A percentile compares a stretch with the other conserved stretches of the same genome.
Conservation (phyloP, 2,888 invertebrate species). For the Sycophila texana region DNA sequence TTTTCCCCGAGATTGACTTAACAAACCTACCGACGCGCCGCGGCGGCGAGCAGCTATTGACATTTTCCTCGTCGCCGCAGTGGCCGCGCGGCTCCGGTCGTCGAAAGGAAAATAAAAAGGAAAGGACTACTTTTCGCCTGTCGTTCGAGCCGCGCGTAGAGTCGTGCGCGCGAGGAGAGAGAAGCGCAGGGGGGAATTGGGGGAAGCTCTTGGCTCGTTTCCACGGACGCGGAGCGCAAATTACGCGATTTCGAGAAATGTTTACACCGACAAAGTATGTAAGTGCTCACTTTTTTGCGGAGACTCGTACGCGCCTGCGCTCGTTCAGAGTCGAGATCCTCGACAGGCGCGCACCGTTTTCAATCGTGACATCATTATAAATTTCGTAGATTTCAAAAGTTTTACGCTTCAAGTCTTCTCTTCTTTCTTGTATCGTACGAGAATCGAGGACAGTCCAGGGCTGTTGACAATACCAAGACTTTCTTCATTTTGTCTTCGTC, state of each 20-base stretch:
- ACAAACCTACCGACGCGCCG: constrained; percentile 45
- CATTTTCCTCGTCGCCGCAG: constrained; percentile 1
- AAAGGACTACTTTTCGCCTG: constrained; percentile 12
- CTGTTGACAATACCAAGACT: too few relatives aligned
- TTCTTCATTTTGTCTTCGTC: too few relatives aligned
- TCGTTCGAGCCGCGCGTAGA: background rate
- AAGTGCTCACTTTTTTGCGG: background rate
- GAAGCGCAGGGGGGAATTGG: background rate
- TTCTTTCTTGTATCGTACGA: too few relatives aligned
- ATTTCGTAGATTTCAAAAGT: too few relatives aligned
- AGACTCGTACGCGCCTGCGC: background rate
- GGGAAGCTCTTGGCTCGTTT: constrained; percentile 6
- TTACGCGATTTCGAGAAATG: constrained; percentile 17
- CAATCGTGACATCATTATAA: too few relatives aligned
- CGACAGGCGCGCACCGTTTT: too few relatives aligned
- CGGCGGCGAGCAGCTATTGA: constrained; percentile 42
- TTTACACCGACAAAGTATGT: background rate
- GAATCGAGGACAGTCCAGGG: too few relatives aligned
- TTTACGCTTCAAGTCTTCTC: too few relatives aligned
- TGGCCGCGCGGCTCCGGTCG: background rate
- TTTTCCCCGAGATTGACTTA: constrained; percentile 45
- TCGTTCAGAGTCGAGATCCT: too few relatives aligned
- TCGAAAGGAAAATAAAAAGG: constrained; percentile 9
- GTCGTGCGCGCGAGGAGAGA: background rate
- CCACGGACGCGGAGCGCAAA: background rate